A percentile compares a stretch with the other conserved stretches of the same genome.
phyloP scores from a whole-genome alignment of 2,797 vertebrate species.

The Nasua narica region DNA sequence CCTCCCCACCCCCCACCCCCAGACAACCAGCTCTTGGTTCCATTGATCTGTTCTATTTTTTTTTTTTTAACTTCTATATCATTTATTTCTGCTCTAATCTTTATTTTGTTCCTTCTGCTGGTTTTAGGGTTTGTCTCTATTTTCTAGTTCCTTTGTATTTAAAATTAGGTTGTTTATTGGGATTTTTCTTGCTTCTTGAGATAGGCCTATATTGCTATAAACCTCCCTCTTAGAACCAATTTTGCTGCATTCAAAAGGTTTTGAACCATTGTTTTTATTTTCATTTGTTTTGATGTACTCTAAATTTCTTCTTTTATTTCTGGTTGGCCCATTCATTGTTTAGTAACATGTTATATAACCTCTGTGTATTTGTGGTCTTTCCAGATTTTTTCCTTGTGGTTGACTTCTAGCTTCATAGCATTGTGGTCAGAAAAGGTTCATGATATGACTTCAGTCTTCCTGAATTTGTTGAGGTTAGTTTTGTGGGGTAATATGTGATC shows the following conservation, averaged over 20 bases:
- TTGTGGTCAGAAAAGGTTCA: not conserved
- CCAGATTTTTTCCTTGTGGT: not conserved
- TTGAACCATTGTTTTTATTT: not conserved
- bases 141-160: not conserved
- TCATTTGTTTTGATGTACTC: not conserved
- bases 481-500: not conserved
- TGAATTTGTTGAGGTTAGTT: not conserved
- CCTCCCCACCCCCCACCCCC: too few species aligned
- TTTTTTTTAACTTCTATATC: not conserved
- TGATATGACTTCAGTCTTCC: not conserved
- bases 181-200: not conserved
- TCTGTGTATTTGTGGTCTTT: not conserved
- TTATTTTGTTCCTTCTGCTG: not conserved
- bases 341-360: not conserved
- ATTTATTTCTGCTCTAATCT: not conserved
- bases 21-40: not conserved
- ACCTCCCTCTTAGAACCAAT: not conserved
- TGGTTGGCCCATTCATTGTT: not conserved
- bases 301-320: not conserved
- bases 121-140: not conserved
- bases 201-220: not conserved
- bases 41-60: not conserved
- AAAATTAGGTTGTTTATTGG: not conserved
- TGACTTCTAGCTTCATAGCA: not conserved
- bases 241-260: not conserved